Conservation (phyloP, 2,797 vertebrate species). For the Astyanax mexicanus region DNA sequence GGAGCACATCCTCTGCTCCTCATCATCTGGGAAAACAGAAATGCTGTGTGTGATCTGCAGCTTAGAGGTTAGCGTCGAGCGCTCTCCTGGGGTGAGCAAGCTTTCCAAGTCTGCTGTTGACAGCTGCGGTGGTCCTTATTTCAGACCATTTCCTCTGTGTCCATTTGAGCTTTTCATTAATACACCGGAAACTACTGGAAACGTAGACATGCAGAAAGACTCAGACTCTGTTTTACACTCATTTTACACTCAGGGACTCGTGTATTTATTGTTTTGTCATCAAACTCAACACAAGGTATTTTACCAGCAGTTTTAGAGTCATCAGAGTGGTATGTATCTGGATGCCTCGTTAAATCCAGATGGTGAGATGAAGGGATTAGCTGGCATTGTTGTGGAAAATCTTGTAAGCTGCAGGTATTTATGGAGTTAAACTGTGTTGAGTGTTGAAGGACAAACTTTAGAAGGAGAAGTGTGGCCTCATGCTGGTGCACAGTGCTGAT, state of each 20-base stretch:
- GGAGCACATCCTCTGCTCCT: constrained; percentile 4
- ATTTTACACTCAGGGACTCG: background rate
- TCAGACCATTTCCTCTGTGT: background rate
- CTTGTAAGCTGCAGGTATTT: constrained; percentile 12
- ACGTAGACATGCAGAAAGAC: background rate
- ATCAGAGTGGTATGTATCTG: constrained; percentile 13
- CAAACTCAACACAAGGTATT: constrained; percentile 15
- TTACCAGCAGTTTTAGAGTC: constrained; percentile 19
- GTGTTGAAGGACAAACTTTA: constrained; percentile 1
- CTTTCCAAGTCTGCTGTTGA: constrained; percentile 12
- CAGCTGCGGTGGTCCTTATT: constrained; percentile 35
- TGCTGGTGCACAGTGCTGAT: constrained; percentile 16
- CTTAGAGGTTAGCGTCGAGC: constrained; percentile 1
- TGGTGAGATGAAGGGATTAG: constrained; percentile 18
- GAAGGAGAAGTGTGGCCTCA: background rate
- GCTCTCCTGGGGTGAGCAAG: constrained; percentile 21
- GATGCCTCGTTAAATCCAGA: constrained; percentile 14
- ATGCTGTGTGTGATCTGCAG: constrained; percentile 35
- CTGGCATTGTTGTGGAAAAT: constrained; percentile 22
- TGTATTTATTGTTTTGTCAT: background rate
- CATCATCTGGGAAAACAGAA: constrained; percentile 49
- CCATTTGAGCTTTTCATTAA: background rate
- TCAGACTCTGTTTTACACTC: too few relatives aligned
- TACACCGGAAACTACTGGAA: background rate
- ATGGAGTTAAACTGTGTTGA: constrained; percentile 5